Conservation (phyloP, 1,140 invertebrate species). For the Saxidomus purpurata region DNA sequence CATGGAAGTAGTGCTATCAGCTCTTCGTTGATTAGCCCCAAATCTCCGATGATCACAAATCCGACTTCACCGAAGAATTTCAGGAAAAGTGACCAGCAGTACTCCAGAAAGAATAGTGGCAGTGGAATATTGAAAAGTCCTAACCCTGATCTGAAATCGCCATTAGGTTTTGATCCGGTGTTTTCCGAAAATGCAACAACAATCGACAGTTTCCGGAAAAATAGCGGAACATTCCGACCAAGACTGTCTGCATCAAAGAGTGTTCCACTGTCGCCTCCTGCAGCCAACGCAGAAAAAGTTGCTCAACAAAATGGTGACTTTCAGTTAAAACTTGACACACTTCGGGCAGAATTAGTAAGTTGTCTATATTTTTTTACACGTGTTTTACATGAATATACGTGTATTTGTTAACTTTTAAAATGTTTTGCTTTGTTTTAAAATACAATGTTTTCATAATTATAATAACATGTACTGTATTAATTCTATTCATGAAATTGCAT, state of each 20-base stretch:
- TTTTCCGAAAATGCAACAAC: neutral
- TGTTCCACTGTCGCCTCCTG: conserved; percentile 15
- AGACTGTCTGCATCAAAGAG: conserved; percentile 23
- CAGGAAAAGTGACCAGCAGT: neutral
- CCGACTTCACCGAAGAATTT: neutral
- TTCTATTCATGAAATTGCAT: too few relatives aligned
- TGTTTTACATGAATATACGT: neutral
- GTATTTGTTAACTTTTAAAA: neutral
- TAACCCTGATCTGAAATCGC: neutral
- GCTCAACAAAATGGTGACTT: neutral
- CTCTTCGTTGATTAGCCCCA: neutral
- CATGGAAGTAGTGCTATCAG: neutral
- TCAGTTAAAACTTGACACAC: conserved; percentile 27
- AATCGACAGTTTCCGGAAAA: neutral
- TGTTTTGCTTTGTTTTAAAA: neutral
- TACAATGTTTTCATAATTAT: too few relatives aligned
- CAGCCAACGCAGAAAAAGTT: neutral
- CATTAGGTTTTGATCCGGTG: neutral
- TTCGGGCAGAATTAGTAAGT: conserved; percentile 25
- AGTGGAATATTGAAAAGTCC: neutral
- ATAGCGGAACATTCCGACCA: neutral
- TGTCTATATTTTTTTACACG: neutral
- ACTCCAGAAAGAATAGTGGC: neutral
- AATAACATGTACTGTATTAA: too few relatives aligned
- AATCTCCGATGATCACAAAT: neutral